phyloP scores from a whole-genome alignment of 2,888 invertebrate genomes.

The Metopia argyrocephala region DNA sequence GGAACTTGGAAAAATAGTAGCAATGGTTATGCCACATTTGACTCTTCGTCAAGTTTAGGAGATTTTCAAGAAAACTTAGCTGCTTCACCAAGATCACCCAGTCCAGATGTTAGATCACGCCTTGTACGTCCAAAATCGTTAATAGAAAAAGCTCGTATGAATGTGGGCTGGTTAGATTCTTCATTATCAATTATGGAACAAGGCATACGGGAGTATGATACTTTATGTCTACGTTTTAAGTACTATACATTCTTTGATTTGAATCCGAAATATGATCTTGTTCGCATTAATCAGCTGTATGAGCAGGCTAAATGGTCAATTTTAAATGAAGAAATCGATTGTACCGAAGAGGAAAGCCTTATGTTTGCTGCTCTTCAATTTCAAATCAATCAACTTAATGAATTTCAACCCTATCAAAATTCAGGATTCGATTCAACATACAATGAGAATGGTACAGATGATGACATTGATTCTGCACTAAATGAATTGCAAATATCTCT shows the following conservation, averaged over 20 bases:
- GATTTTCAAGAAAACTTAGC: slow-evolving; percentile 84
- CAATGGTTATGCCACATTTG: slow-evolving; percentile 76
- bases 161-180: slow-evolving; percentile 98
- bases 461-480: slow-evolving; percentile 96
- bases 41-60: slow-evolving; percentile 78
- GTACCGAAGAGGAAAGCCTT: slow-evolving; percentile 99
- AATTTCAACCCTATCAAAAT: slow-evolving; percentile 78
- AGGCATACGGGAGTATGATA: slow-evolving; percentile 95
- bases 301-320: slow-evolving; percentile 99
- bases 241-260: slow-evolving; percentile 98
- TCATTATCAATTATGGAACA: slow-evolving; percentile 99
- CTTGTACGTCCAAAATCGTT: slow-evolving; percentile 91
- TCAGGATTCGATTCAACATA: slow-evolving; percentile 68
- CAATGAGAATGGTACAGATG: slow-evolving; percentile 81
- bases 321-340: slow-evolving; percentile 97
- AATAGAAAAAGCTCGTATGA: slow-evolving; percentile 94
- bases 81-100: slow-evolving; percentile 89
- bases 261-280: slow-evolving; percentile 95
- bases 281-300: slow-evolving; percentile 98
- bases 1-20: slow-evolving; percentile 79
- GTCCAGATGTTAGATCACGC: slow-evolving; percentile 87
- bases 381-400: slow-evolving; percentile 90
- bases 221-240: slow-evolving; percentile 94
- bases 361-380: slow-evolving; percentile 97
- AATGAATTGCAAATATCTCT: slow-evolving; percentile 94